These are phyloP conservation scores for Cremastinae sp. DNA, from an alignment of 2,888 invertebrate genomes.

Conservation along the genomic window DNA sequence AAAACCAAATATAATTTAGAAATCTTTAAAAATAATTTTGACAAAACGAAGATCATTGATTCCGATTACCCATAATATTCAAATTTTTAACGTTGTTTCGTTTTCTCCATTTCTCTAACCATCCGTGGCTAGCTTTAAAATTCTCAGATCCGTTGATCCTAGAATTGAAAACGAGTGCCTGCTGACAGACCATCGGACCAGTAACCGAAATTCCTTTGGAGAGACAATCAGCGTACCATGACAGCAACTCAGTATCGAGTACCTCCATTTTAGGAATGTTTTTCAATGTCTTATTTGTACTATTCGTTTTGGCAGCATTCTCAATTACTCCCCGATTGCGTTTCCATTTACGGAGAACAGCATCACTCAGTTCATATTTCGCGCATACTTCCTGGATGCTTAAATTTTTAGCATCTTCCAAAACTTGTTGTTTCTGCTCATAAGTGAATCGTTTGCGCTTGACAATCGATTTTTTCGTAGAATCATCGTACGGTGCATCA, in stretches of 20 bases:
- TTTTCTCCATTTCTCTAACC: constrained; percentile 53
- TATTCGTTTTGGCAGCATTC: constrained; percentile 44
- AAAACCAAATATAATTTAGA: no score
- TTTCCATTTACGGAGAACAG: constrained; percentile 49
- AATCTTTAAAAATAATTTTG: no score
- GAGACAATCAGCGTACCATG: constrained; percentile 53
- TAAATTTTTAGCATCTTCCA: constrained; percentile 42
- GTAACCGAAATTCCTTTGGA: constrained; percentile 50
- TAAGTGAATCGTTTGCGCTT: constrained; percentile 47
- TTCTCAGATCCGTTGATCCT: constrained; percentile 42
- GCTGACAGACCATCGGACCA: constrained; percentile 48
- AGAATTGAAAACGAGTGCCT: constrained; percentile 49
- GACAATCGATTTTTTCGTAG: constrained; percentile 39
- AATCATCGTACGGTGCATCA: background rate
- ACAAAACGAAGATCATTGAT: no score
- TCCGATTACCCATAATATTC: no score
- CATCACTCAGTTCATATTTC: constrained; percentile 44
- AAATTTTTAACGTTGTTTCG: no score
- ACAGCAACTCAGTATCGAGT: constrained; percentile 45
- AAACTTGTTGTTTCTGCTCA: constrained; percentile 46
- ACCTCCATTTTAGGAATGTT: constrained; percentile 45
- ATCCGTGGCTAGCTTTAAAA: constrained; percentile 51
- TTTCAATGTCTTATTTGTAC: constrained; percentile 44
- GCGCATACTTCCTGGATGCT: constrained; percentile 40
- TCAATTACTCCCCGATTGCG: constrained; percentile 42